Evolutionary conservation across 92 coral and sea anemone species (phyloP), one percentile per base, ranked within the genome.

Genomic region (Actinernus sp.): DNA sequence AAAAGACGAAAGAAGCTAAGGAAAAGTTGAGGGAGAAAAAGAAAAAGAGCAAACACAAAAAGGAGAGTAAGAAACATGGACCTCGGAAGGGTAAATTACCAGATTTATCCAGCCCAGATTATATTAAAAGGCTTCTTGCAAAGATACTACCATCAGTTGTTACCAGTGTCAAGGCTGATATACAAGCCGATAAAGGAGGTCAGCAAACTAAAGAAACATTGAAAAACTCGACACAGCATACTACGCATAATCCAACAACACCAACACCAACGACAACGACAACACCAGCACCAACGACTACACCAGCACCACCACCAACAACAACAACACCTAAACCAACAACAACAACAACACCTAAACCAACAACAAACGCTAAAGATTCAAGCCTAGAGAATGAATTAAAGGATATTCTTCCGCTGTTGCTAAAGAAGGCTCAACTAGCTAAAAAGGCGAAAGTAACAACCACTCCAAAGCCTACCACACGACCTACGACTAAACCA

Each of bases 91-190:
- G 14, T 20, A 68, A 61, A 34, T 16, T 0, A 23, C 28, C 33
- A 28, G 63, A 50, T 14, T 16, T 58, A 24, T 31, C 64, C 25
- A 61, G 62, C 53, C 49, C 31, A 26, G 50, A 63, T 31, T 62
- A 72, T 49, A 81, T 81, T 9, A 77, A 69, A 30, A 73, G 59
- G 43, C 73, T 79, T 20, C 46, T 92, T 26, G 79, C 75, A 9
- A 85, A 69, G 74, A 65, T 75, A 2, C 65, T 92, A 19, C 97
- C 97, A 60, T 64, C 83, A 16, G 80, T 90, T 6, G 57, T 90
- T 22, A 71, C 37, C 47, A 76, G 78, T 39, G 71, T 90, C 9
- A 73, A 81, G 30, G 67, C 59, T 23, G 74, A 67, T 25, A 51
- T 81, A 6, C 45, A 57, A 24, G 51, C 45, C 6, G 32, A 18